Percentiles rank a stretch among this genome's conserved stretches.
Evolutionary conservation across 2,797 vertebrate genomes (phyloP).

Genomic region (Pseudopleuronectes americanus): DNA sequence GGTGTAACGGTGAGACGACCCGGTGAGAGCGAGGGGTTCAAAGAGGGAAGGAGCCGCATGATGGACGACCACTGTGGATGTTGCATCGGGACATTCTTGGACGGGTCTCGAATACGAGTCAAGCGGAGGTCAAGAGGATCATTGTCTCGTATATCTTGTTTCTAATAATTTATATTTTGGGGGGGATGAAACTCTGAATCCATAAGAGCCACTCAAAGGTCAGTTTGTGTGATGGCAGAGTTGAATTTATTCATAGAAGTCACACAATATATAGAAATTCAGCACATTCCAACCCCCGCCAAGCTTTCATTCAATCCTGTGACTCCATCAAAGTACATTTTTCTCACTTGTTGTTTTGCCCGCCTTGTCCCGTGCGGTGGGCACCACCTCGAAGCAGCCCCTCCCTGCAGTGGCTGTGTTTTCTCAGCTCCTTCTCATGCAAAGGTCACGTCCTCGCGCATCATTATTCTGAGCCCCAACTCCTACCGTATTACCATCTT

Average conservation of each 20-base stretch:
- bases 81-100: slow-evolving; percentile 39
- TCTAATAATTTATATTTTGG: not conserved
- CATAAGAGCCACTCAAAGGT: not conserved
- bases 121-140: slow-evolving; percentile 24
- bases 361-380: not conserved
- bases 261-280: too few relatives aligned
- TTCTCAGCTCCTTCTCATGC: slow-evolving; percentile 46
- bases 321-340: not conserved
- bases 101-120: slow-evolving; percentile 22
- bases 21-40: slow-evolving; percentile 27
- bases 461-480: slow-evolving; percentile 12
- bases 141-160: not conserved
- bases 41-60: slow-evolving; percentile 21
- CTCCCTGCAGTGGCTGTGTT: slow-evolving; percentile 22
- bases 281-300: too few relatives aligned
- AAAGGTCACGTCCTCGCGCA: slow-evolving; percentile 35
- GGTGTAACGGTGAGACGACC: slow-evolving; percentile 11
- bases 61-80: slow-evolving; percentile 28
- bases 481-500: slow-evolving; percentile 20
- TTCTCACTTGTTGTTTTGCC: not conserved
- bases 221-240: not conserved
- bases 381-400: slow-evolving; percentile 9
- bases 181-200: not conserved
- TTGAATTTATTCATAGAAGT: not conserved
- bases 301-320: not conserved